Evolutionary conservation across 2,888 invertebrate genomes (phyloP), one percentile per base, ranked within the genome.

Genomic region (Drosophila meridionalis): DNA sequence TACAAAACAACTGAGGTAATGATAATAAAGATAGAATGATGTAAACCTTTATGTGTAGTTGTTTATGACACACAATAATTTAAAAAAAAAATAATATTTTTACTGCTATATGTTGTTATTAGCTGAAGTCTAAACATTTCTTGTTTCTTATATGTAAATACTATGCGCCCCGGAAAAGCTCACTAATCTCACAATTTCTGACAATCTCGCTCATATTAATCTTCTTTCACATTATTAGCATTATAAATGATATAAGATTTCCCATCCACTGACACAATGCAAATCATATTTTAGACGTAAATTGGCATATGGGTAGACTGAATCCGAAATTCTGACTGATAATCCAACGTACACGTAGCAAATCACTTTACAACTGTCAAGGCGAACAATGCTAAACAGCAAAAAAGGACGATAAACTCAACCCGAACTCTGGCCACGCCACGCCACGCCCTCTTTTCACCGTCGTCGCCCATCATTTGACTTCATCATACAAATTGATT

Each of bases 291-390:
- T 79, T 67, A 50, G 53, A 58, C 65, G n/a, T 73, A 86, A 86
- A 65, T 61, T 69, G 66, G 58, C 52, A 59, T 60, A 47, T 60
- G 66, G 36, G 32, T 11, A 66, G n/a, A 4, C 3, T 1, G 28
- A 30, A 40, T 40, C 30, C 30, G n/a, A 30, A 30, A n/a, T n/a
- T 38, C 42, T 9, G 20, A n/a, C 11, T 36, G 45, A 45, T 28
- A 43, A 53, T 50, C 63, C 50, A 8, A 34, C 43, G 69, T 60
- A 72, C 85, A 84, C 89, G 84, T 80, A 84, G 74, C 89, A 89
- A 89, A 85, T 85, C 84, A 89, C 89, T 85, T 85, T 84, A 89
- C 85, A 85, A 85, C 87, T 89, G 84, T 85, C 84, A 87, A 34
- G 68, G 43, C 61, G 73, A 82, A 84, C 82, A 85, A 82, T 80